These are phyloP conservation scores for Tridacna gigas DNA, from an alignment of 2,888 invertebrate genomes.

Conservation along the genomic window DNA sequence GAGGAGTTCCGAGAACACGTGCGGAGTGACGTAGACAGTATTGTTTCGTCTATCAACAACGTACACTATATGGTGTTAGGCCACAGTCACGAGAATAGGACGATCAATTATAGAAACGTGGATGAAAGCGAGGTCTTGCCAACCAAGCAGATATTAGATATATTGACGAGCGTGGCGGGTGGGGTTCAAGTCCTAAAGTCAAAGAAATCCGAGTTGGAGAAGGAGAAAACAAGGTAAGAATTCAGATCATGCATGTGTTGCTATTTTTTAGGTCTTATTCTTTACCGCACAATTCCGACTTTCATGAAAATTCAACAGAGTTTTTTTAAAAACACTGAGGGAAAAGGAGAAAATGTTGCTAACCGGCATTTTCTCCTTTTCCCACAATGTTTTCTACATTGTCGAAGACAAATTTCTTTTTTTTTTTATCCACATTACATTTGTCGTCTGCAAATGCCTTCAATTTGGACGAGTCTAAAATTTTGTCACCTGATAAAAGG, in stretches of 20 bases:
- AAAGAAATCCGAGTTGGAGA: constrained; percentile 34
- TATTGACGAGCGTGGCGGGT: constrained; percentile 48
- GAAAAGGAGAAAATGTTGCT: no score
- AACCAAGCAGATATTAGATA: constrained; percentile 49
- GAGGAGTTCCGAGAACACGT: constrained; percentile 53
- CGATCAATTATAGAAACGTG: constrained; percentile 9
- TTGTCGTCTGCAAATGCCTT: no score
- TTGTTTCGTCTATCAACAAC: constrained; percentile 53
- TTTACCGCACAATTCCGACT: no score
- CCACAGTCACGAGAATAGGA: constrained; percentile 31
- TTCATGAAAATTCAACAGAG: no score
- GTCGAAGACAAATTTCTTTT: no score
- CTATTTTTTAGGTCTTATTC: no score
- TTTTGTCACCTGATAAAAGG: no score
- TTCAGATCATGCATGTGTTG: background rate
- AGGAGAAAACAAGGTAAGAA: constrained; percentile 20
- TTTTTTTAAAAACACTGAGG: no score
- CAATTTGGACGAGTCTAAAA: no score
- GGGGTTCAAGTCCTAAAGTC: constrained; percentile 56
- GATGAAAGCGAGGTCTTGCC: constrained; percentile 54
- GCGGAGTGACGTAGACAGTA: constrained; percentile 44
- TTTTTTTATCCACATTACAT: no score
- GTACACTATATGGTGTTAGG: constrained; percentile 58
- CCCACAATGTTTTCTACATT: no score
- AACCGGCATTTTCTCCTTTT: no score